Conservation (phyloP, 2,113 vertebrate genomes). For the Azemiops feae region DNA sequence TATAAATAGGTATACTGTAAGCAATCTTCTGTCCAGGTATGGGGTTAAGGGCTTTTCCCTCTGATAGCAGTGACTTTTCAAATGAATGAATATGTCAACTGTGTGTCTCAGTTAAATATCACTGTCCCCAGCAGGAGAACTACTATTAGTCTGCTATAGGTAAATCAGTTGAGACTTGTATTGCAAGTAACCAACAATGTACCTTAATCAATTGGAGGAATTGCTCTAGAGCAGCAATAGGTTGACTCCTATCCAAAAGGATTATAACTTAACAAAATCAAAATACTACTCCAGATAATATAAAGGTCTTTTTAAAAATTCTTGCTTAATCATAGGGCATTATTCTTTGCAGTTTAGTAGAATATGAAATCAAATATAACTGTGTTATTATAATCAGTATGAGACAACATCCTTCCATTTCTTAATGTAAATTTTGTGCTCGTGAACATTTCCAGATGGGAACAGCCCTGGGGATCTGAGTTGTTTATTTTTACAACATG, state of each 20-base stretch:
- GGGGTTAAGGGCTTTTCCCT: background rate
- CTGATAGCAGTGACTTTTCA: accelerated
- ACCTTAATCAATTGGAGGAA: background rate
- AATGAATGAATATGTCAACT: background rate
- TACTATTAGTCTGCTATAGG: background rate
- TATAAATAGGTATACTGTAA: background rate
- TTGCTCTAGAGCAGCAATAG: background rate
- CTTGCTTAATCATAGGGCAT: constrained; percentile 42
- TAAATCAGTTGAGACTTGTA: background rate
- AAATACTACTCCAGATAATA: background rate
- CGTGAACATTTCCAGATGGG: constrained; percentile 67
- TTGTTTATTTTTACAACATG: constrained; percentile 66
- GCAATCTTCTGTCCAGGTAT: background rate
- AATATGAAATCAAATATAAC: constrained; percentile 23
- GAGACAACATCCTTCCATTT: constrained; percentile 25
- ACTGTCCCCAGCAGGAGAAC: constrained; percentile 1
- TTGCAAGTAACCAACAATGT: background rate
- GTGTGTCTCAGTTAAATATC: background rate
- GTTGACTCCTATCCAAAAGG: background rate
- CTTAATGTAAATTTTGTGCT: constrained; percentile 54
- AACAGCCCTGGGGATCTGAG: constrained; percentile 58
- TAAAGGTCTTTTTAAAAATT: constrained; percentile 21
- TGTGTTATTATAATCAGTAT: constrained; percentile 29
- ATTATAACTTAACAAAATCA: background rate
- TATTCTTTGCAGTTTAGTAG: constrained; percentile 30